Conservation (phyloP, 2,888 invertebrate species). For the Neocrepidodera transversa region DNA sequence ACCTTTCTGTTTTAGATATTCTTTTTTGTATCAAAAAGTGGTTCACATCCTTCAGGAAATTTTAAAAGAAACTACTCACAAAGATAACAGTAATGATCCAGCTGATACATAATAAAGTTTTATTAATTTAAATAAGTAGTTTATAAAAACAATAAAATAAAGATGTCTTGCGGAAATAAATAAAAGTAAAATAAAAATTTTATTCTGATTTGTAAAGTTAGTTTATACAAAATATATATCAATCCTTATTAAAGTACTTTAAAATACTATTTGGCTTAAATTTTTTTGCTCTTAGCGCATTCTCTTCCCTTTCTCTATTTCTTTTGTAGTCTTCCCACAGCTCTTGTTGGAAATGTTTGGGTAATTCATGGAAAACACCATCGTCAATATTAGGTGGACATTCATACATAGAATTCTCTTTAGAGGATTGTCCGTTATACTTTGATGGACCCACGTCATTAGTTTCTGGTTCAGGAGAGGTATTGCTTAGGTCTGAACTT, state of each 20-base stretch:
- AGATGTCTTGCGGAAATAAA: too few species aligned
- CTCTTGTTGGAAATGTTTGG: constrained; percentile 76
- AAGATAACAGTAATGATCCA: neutral
- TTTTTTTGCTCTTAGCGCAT: constrained; percentile 62
- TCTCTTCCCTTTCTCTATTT: constrained; percentile 40
- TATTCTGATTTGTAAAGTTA: neutral
- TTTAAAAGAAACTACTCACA: constrained; percentile 6
- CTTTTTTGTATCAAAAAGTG: constrained; percentile 29
- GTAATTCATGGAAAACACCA: constrained; percentile 74
- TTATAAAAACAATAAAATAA: too few species aligned
- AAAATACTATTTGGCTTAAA: constrained; percentile 69
- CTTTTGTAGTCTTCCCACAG: constrained; percentile 72
- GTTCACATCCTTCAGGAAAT: constrained; percentile 16
- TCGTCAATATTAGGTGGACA: constrained; percentile 74
- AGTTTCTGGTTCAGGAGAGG: neutral
- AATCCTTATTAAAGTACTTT: constrained; percentile 65
- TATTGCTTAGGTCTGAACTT: constrained; percentile 44
- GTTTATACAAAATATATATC: neutral
- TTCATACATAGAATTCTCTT: constrained; percentile 3
- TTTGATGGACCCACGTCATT: neutral
- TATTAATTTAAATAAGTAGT: neutral
- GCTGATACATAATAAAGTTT: neutral
- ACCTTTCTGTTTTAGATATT: constrained; percentile 18
- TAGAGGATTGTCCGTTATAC: constrained; percentile 8
- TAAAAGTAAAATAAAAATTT: neutral